A percentile compares a stretch with the other conserved stretches of the same genome.
phyloP scores from a whole-genome alignment of 2,888 invertebrate genomes.

The Trimorus sp. region DNA sequence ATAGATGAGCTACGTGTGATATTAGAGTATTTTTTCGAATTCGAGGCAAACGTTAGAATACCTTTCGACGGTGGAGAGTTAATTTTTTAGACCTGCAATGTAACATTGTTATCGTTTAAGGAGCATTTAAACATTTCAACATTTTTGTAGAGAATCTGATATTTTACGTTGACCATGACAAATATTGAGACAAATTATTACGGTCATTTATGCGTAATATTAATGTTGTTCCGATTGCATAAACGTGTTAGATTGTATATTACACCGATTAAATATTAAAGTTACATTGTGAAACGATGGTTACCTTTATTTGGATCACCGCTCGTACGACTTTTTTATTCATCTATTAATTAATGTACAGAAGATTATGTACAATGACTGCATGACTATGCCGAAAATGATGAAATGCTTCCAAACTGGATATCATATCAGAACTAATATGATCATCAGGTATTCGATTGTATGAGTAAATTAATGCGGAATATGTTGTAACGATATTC shows the following conservation, averaged over 20 bases:
- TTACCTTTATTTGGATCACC: background rate
- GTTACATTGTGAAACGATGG: conserved; percentile 21
- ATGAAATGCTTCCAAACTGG: too few relatives aligned
- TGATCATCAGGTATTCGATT: too few relatives aligned
- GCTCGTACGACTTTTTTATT: too few relatives aligned
- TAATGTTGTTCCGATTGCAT: conserved; percentile 28
- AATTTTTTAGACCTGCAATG: conserved; percentile 15
- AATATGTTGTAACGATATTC: too few relatives aligned
- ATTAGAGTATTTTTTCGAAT: conserved; percentile 31
- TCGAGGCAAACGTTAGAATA: conserved; percentile 20
- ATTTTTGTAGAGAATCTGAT: conserved; percentile 29
- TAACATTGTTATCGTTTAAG: conserved; percentile 19
- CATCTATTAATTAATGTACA: too few relatives aligned
- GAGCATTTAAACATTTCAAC: conserved; percentile 1
- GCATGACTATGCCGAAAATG: too few relatives aligned
- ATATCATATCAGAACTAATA: too few relatives aligned
- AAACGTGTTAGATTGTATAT: conserved; percentile 33
- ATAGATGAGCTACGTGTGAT: conserved; percentile 35
- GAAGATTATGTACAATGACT: too few relatives aligned
- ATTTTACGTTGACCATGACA: conserved; percentile 16
- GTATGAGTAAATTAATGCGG: too few relatives aligned
- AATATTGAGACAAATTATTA: conserved; percentile 23
- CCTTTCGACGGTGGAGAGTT: conserved; percentile 8
- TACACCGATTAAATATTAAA: conserved; percentile 30
- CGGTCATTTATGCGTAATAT: conserved; percentile 23